Evolutionary conservation across 2,888 invertebrate species (phyloP), one percentile per base, ranked within the genome.

Genomic region (Andrena camellia): DNA sequence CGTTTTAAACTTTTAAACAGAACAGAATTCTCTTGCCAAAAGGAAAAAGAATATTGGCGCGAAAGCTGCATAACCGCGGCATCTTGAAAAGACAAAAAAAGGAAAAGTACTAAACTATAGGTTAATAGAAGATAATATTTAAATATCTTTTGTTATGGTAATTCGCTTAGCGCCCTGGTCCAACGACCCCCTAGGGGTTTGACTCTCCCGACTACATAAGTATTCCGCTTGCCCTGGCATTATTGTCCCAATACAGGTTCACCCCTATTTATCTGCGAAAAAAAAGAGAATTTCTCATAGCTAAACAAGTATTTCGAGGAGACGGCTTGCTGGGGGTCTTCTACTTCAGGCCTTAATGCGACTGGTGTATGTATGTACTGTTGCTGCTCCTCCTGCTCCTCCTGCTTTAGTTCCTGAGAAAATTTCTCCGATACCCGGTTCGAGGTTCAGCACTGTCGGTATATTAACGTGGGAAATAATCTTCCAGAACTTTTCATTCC

Each of bases 401-500:
- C 78, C 84, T 73, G 35, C 66, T 83, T 78, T 77, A 86, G 88
- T 89, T 91, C 90, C 91, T 90, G 92, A 91, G 92, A 92, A 92
- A 92, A 92, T 92, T 89, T 90, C 85, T 71, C 33, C 57, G 48
- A 75, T 79, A 54, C 54, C 52, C 78, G 77, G 85, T 84, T 68
- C 68, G 70, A 77, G 76, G 80, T 85, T 84, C 83, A 84, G 87
- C 88, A 86, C 86, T 8, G 20, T 88, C 91, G 85, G 90, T 90
- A 93, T 93, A 93, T 93, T 93, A 93, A 94, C 94, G 94, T 94
- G 93, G 94, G 94, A 94, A 94, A 93, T 91, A 84, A 23, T 54
- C 68, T 73, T 54, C 33, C 20, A 62, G 54, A 42, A 42, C 42
- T 42, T 42, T 42, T 42, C 42, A 42, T 42, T 42, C 42, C 42